Evolutionary conservation across 2,797 vertebrate species (phyloP).

Genomic region (Allobates femoralis): DNA sequence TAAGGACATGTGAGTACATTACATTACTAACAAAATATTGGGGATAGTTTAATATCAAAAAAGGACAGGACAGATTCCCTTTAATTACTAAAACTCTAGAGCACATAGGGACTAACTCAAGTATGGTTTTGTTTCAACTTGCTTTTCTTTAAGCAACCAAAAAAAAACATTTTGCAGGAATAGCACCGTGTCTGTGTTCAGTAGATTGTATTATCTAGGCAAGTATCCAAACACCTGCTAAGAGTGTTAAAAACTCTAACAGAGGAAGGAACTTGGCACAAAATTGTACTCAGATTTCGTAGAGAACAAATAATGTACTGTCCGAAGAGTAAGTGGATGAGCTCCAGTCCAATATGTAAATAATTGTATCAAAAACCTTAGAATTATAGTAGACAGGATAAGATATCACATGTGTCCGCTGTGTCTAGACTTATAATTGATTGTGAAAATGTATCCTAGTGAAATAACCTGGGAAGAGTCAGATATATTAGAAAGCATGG

Average conservation of each 20-base stretch:
- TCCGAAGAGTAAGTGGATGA: not conserved
- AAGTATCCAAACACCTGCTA: slow-evolving; percentile 39
- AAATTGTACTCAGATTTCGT: not conserved
- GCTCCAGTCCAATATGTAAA: not conserved
- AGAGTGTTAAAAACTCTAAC: not conserved
- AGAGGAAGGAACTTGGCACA: not conserved
- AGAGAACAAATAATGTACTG: not conserved
- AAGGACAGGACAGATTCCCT: too few species aligned
- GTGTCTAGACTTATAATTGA: slow-evolving; percentile 1
- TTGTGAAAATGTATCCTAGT: not conserved
- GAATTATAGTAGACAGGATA: not conserved
- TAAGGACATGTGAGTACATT: too few species aligned
- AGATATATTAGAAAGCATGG: not conserved
- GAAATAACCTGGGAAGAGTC: not conserved
- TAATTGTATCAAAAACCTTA: not conserved
- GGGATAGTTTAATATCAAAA: too few species aligned
- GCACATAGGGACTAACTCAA: not conserved
- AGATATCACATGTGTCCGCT: not conserved
- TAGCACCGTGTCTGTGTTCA: slow-evolving; percentile 8
- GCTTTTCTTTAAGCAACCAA: not conserved
- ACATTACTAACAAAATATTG: too few species aligned
- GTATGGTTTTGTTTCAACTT: not conserved
- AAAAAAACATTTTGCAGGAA: slow-evolving; percentile 19
- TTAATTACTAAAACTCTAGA: not conserved
- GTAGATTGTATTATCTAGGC: slow-evolving; percentile 7